Evolutionary conservation across 2,113 vertebrate genomes (phyloP).

Genomic region (Sphyrna mokarran): DNA sequence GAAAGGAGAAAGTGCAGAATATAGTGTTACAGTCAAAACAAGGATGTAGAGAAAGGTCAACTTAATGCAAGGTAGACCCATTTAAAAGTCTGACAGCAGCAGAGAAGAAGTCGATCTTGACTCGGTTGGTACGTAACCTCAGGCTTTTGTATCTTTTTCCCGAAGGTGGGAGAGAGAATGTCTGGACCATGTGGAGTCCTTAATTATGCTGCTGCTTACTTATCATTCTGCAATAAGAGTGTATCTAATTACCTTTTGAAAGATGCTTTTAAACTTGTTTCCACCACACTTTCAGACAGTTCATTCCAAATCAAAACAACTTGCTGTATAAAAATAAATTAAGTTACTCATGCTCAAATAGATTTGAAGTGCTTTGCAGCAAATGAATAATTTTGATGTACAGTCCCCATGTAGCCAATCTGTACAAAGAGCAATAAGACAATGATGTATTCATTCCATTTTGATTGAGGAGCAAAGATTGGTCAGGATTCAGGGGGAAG

Average conservation of each 20-base stretch:
- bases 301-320: background rate
- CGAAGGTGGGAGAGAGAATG: no score
- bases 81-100: no score
- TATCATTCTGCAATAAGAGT: background rate
- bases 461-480: background rate
- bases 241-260: background rate
- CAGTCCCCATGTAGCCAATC: background rate
- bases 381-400: background rate
- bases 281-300: background rate
- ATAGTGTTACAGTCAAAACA: no score
- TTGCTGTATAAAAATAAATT: background rate
- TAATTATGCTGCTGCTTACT: no score
- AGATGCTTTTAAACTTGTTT: background rate
- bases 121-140: no score
- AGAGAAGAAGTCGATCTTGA: no score
- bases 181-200: no score
- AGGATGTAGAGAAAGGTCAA: no score
- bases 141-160: no score
- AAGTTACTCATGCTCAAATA: background rate
- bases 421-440: background rate
- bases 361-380: background rate
- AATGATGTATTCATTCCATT: background rate
- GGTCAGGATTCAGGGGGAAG: background rate
- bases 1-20: no score
- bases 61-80: no score